These are phyloP conservation scores for Mesorhabditis spiculigera DNA, from an alignment of 2,888 invertebrate species.

Conservation along the genomic window DNA sequence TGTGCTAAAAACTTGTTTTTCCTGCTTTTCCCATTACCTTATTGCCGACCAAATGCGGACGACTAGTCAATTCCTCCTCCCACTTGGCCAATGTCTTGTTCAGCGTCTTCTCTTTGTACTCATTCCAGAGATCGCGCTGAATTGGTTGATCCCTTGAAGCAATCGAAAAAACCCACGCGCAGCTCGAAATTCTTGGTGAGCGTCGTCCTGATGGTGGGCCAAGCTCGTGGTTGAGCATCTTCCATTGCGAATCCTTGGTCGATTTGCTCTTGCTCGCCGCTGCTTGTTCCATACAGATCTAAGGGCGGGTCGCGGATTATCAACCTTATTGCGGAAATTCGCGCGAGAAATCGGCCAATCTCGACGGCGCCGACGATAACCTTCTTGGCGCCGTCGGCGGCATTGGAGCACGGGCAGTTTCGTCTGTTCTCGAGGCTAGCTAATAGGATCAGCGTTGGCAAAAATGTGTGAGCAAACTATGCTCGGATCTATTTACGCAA, in stretches of 20 bases:
- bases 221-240: slow-evolving; percentile 37
- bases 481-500: too few species aligned
- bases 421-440: slow-evolving; percentile 34
- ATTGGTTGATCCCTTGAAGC: not conserved
- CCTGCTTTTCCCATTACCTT: slow-evolving; percentile 9
- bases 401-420: slow-evolving; percentile 41
- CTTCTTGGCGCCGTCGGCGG: slow-evolving; percentile 27
- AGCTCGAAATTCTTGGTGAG: slow-evolving; percentile 40
- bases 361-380: slow-evolving; percentile 39
- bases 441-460: slow-evolving; percentile 9
- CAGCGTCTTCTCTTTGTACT: slow-evolving; percentile 30
- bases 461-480: too few species aligned
- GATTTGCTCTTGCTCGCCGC: slow-evolving; percentile 36
- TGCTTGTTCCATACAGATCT: slow-evolving; percentile 42
- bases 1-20: slow-evolving; percentile 24
- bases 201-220: slow-evolving; percentile 41
- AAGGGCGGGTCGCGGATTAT: not conserved
- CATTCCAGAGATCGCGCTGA: slow-evolving; percentile 27
- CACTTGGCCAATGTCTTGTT: slow-evolving; percentile 32
- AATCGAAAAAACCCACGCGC: slow-evolving; percentile 22
- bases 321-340: slow-evolving; percentile 26
- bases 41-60: slow-evolving; percentile 32
- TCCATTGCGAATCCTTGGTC: slow-evolving; percentile 37
- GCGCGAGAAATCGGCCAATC: slow-evolving; percentile 40
- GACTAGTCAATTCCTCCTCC: slow-evolving; percentile 26